Evolutionary conservation across 2,888 invertebrate species (phyloP), one percentile per base, ranked within the genome.

Genomic region (Thumatha senex): DNA sequence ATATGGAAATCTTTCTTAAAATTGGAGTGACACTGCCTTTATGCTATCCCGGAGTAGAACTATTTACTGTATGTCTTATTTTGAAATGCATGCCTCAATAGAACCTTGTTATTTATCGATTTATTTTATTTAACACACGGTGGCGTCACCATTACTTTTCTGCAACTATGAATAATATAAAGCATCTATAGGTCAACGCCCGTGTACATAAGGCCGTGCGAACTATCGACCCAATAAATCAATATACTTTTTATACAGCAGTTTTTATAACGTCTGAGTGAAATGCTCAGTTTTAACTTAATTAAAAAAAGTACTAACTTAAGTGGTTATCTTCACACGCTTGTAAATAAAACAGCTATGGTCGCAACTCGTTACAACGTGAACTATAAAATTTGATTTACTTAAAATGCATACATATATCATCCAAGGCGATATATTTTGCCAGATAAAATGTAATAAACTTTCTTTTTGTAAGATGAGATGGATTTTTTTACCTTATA

Each of bases 261-360:
- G 47, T 49, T 46, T 67, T 61, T 55, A 69, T 56, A 63, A 54
- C 59, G 57, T 52, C 47, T 51, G 56, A 61, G 50, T 59, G 58
- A 71, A 69, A 63, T 58, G 49, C 45, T 58, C 9, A 68, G 60
- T 55, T 63, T 15, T 51, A 47, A 62, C 40, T 64, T 63, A 69
- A 63, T 69, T 66, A 63, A 62, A 54, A n/a, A 50, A 34, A 58
- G 50, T 65, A 68, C 56, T 58, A 56, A 48, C 29, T 44, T 72
- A 71, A 72, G 63, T 72, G 72, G 68, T 45, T 49, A 45, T 56
- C 53, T 70, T 72, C 71, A 68, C 72, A 71, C 68, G 71, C 56
- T 49, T 56, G 49, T 72, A 63, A 62, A 67, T 63, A 40, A 40
- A 54, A 48, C 31, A 38, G 38, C 36, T 35, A n/a, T 13, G 24